phyloP scores from a whole-genome alignment of 2,797 vertebrate species.

The Channa striata region DNA sequence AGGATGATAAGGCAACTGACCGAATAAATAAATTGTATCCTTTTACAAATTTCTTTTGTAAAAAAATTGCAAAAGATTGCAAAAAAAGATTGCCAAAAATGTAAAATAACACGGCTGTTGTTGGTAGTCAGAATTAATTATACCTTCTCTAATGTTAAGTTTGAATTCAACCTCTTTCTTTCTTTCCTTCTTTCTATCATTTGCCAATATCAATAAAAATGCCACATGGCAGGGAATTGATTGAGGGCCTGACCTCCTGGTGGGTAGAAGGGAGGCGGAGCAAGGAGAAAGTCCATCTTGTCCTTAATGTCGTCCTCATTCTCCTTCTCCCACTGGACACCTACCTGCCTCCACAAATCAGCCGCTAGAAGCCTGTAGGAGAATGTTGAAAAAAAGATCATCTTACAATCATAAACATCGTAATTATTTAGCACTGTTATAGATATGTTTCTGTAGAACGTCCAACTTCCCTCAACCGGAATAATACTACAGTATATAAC shows the following conservation, averaged over 20 bases:
- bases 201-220: neutral
- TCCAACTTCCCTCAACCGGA: neutral
- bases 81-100: too few species aligned
- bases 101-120: too few species aligned
- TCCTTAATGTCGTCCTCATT: conserved; percentile 96
- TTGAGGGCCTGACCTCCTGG: conserved; percentile 83
- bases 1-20: too few species aligned
- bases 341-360: conserved; percentile 90
- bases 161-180: too few species aligned
- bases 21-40: too few species aligned
- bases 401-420: neutral
- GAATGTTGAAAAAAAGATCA: neutral
- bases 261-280: conserved; percentile 86
- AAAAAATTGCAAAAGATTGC: too few species aligned
- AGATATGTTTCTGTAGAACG: conserved; percentile 2
- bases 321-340: conserved; percentile 95
- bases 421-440: neutral
- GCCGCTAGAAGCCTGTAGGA: conserved; percentile 84
- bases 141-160: too few species aligned
- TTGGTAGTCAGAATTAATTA: too few species aligned
- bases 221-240: neutral
- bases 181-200: too few species aligned
- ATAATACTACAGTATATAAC: neutral
- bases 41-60: too few species aligned
- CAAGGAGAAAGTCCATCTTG: conserved; percentile 91